These are phyloP conservation scores for Menura novaehollandiae DNA, from an alignment of 2,113 vertebrate species.

Conservation along the genomic window DNA sequence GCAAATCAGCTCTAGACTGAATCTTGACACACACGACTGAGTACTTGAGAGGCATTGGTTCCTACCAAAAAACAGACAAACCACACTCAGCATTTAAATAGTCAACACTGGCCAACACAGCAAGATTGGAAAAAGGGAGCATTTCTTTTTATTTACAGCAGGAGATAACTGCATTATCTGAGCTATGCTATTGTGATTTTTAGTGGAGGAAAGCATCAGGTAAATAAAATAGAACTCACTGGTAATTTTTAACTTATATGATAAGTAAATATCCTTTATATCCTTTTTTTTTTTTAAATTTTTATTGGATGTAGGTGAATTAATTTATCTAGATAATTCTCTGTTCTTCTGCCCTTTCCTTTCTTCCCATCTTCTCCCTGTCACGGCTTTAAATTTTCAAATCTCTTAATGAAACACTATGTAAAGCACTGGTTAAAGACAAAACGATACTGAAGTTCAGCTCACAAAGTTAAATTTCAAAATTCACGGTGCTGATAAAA, in stretches of 20 bases:
- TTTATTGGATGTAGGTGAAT: background rate
- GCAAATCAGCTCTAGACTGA: conserved; percentile 12
- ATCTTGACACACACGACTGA: background rate
- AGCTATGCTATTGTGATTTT: background rate
- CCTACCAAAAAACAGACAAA: background rate
- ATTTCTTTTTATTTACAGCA: background rate
- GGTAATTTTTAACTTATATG: background rate
- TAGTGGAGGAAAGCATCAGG: background rate
- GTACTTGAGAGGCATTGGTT: background rate
- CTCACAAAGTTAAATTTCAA: background rate
- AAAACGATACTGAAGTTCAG: background rate
- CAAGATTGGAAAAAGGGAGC: background rate
- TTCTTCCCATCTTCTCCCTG: background rate
- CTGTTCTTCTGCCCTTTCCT: background rate
- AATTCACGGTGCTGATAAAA: background rate
- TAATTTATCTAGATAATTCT: background rate
- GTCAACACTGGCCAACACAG: background rate
- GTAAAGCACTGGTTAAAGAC: background rate
- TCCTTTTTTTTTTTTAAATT: background rate
- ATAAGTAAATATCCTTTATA: background rate
- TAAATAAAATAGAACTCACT: background rate
- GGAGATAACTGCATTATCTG: background rate
- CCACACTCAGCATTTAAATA: background rate
- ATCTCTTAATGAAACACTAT: background rate
- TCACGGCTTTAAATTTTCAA: background rate